These are phyloP conservation scores for Andrena dorsata DNA, from an alignment of 2,888 invertebrate species.

Conservation along the genomic window DNA sequence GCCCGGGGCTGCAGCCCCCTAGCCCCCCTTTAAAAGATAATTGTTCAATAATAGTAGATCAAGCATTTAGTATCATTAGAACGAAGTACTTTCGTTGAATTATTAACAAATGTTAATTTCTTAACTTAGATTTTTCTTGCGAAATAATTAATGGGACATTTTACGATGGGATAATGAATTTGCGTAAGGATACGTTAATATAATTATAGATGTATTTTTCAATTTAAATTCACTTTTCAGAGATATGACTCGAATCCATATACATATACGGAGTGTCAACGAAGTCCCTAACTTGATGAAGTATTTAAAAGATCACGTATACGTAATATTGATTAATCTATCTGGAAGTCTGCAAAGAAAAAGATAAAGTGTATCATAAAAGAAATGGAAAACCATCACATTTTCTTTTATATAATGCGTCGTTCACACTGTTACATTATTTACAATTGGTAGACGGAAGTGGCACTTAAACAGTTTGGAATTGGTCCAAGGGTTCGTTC, in stretches of 20 bases:
- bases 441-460: constrained; percentile 62
- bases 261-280: constrained; percentile 29
- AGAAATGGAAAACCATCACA: constrained; percentile 33
- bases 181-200: not conserved
- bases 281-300: constrained; percentile 29
- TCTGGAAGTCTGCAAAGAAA: constrained; percentile 20
- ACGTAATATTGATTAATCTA: constrained; percentile 28
- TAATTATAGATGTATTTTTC: constrained; percentile 34
- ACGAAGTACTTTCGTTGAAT: too few species aligned
- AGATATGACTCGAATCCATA: constrained; percentile 25
- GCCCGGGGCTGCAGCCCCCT: too few species aligned
- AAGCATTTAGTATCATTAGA: too few species aligned
- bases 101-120: too few species aligned
- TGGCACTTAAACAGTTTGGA: constrained; percentile 59
- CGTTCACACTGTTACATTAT: constrained; percentile 55
- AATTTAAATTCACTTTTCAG: constrained; percentile 32
- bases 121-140: too few species aligned
- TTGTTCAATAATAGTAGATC: not conserved
- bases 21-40: too few species aligned
- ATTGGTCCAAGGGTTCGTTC: constrained; percentile 70
- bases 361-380: constrained; percentile 29
- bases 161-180: constrained; percentile 13
- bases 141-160: not conserved
- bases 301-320: constrained; percentile 48
- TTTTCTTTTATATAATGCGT: constrained; percentile 47